These are phyloP conservation scores for Motacilla alba DNA, from an alignment of 2,113 vertebrate genomes.

Conservation along the genomic window DNA sequence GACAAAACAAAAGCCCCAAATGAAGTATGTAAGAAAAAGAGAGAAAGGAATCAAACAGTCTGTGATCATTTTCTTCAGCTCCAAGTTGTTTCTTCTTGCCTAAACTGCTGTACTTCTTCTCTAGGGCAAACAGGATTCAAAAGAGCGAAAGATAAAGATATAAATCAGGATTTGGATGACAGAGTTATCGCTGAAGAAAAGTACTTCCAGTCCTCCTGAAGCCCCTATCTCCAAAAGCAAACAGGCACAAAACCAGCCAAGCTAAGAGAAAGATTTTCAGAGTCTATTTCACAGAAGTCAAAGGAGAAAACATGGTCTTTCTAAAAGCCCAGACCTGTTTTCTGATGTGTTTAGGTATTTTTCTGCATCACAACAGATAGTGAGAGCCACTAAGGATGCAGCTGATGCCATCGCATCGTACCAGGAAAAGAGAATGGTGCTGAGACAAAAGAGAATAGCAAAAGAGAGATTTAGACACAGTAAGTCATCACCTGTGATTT, in stretches of 20 bases:
- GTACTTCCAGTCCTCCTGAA: not conserved
- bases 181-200: not conserved
- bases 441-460: not conserved
- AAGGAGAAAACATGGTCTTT: not conserved
- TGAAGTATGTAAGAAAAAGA: rapidly evolving
- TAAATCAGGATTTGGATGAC: not conserved
- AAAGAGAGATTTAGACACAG: not conserved
- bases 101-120: not conserved
- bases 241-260: not conserved
- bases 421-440: not conserved
- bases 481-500: not conserved
- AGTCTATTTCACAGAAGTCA: not conserved
- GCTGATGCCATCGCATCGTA: not conserved
- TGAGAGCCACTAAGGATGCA: not conserved
- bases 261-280: not conserved
- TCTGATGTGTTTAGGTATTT: not conserved
- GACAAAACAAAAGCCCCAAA: not conserved
- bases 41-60: not conserved
- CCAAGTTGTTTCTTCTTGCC: not conserved
- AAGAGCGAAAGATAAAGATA: not conserved
- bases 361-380: not conserved
- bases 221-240: not conserved
- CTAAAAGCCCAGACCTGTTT: not conserved
- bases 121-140: not conserved
- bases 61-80: not conserved